phyloP scores from a whole-genome alignment of 1,140 invertebrate genomes.

The Trichonephila inaurata region DNA sequence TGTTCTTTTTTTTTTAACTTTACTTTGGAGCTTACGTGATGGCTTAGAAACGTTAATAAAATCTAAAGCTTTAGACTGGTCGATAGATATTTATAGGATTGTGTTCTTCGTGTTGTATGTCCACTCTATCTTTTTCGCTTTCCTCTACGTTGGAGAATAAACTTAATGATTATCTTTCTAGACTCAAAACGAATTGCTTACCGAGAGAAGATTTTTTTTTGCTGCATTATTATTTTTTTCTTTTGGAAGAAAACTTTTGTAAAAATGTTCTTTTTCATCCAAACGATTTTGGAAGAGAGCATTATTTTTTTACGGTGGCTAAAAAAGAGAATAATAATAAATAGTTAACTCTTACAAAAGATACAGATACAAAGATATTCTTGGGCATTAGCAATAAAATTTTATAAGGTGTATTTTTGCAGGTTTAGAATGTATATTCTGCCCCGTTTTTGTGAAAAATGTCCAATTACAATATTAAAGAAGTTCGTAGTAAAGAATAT shows the following conservation, averaged over 20 bases:
- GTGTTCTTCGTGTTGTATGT: not conserved
- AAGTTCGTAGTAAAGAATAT: too few relatives aligned
- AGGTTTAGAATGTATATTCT: not conserved
- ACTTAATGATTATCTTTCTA: constrained; percentile 55
- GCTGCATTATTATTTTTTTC: not conserved
- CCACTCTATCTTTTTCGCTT: not conserved
- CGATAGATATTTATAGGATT: constrained; percentile 56
- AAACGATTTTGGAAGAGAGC: constrained; percentile 24
- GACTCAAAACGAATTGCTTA: not conserved
- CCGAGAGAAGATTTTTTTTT: not conserved
- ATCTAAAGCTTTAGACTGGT: constrained; percentile 43
- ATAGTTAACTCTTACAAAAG: not conserved
- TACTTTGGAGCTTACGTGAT: constrained; percentile 37
- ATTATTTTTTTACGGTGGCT: constrained; percentile 13
- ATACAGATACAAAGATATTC: not conserved
- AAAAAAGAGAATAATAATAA: constrained; percentile 14
- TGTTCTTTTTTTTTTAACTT: not conserved
- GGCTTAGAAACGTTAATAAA: constrained; percentile 32
- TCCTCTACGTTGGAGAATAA: not conserved
- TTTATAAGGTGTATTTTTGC: not conserved
- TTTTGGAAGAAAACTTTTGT: not conserved
- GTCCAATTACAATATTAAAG: too few relatives aligned
- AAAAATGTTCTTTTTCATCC: constrained; percentile 25
- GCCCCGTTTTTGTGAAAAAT: too few relatives aligned
- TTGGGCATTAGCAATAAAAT: not conserved